Base-by-base conservation (phyloP, 1,140 invertebrate species). In the Riptortus pedestris region DNA sequence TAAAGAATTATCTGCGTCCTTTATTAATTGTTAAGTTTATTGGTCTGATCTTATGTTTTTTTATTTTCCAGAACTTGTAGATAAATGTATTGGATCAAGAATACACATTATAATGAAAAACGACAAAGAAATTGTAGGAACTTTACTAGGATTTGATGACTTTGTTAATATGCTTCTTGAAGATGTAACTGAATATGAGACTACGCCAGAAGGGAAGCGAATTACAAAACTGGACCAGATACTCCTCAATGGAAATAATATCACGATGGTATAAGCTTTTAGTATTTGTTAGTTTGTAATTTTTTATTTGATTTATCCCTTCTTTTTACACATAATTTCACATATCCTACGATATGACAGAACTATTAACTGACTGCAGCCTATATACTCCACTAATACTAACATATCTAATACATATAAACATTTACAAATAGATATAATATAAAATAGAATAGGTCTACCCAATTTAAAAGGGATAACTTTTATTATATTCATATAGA, bases 71-170 rank as follows among this genome's bases (percentile, higher is more conserved):
- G 97, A 99, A 79, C 78, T 99, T 67, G 94, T 99, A n/a, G 97
- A 99, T 73, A 99, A 99, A 82, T 99, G 96, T 76, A 99, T 99
- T 73, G 97, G 97, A 20, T 98, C 96, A 0, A 80, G 92, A 65
- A 98, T 99, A 72, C 97, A 99, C 72, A 98, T 99, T 26, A 96
- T 99, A 45, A 98, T 99, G 96, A 99, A 98, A 78, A 96, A 96
- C 75, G 96, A 99, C 72, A 98, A 97, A 77, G 96, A 99, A 83
- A 95, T 99, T 72, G 93, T 99, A 14, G 97, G 97, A 63, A 98
- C 95, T 0, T 75, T 99, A 20, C 79, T 93, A 65, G 97, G 97
- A 9, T 99, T 99, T 77, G 96, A 99, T 78, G 96, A 98, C 77
- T 99, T 97, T 78, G 97, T 99, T 16, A 99, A 96, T 76, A 95